Conservation (phyloP, 2,888 invertebrate genomes). For the Leptopilina syphax region DNA sequence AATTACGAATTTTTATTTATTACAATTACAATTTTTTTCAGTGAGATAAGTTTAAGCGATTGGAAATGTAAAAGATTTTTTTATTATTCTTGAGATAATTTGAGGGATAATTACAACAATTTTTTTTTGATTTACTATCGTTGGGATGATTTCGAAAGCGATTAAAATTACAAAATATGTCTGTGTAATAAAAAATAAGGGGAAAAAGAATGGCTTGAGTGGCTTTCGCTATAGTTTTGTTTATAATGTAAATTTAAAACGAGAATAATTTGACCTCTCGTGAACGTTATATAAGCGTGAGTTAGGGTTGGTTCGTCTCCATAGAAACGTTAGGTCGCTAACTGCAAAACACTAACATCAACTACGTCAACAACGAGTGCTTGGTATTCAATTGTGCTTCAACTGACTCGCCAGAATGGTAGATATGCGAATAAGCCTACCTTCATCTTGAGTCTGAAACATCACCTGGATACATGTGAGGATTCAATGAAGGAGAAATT, state of each 20-base stretch:
- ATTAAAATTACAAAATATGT: too few species aligned
- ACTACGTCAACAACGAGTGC: constrained; percentile 20
- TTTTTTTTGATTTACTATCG: too few species aligned
- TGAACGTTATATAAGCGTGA: neutral
- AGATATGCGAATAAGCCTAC: constrained; percentile 16
- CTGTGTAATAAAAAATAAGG: too few species aligned
- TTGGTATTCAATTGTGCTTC: constrained; percentile 35
- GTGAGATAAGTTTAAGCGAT: too few species aligned
- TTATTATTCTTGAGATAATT: too few species aligned
- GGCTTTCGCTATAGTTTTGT: neutral
- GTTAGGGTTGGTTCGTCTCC: constrained; percentile 32
- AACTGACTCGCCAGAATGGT: constrained; percentile 18
- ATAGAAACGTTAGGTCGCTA: constrained; percentile 32
- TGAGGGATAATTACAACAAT: too few species aligned
- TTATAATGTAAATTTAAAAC: neutral
- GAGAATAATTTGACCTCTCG: constrained; percentile 10
- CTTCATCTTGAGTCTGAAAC: neutral
- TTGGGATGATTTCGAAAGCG: too few species aligned
- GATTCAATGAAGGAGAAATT: constrained; percentile 30
- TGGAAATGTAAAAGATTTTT: too few species aligned
- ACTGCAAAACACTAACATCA: constrained; percentile 21
- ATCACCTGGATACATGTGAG: constrained; percentile 22
- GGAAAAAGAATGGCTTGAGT: neutral
- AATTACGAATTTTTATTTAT: too few species aligned
- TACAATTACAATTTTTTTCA: too few species aligned